A percentile compares a stretch with the other conserved stretches of the same genome.
Conservation (phyloP, 2,888 invertebrate genomes). For the Cancer borealis region DNA sequence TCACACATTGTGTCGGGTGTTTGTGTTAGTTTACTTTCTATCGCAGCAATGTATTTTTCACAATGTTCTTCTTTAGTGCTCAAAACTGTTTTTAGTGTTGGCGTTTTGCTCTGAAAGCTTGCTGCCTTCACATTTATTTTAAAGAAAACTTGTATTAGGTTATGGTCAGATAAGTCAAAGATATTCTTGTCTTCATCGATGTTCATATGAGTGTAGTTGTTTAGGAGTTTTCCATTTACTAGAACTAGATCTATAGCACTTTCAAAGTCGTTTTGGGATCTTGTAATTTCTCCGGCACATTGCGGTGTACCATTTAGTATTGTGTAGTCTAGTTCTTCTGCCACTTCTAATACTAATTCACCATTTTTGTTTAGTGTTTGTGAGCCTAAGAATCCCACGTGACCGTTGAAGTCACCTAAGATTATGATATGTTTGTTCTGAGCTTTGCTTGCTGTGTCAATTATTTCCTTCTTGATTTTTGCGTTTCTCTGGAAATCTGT, state of each 20-base stretch:
- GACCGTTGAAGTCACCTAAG: neutral
- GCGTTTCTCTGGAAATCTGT: neutral
- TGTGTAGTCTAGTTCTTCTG: neutral
- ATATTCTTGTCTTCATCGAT: neutral
- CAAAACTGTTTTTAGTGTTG: neutral
- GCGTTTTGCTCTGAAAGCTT: neutral
- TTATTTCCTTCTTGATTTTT: neutral
- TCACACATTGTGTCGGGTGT: neutral
- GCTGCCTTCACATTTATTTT: neutral
- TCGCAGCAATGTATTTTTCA: neutral
- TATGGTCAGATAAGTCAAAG: neutral
- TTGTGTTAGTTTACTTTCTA: neutral
- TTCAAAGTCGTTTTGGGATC: neutral
- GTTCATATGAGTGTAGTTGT: neutral
- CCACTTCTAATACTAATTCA: neutral
- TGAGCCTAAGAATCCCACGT: neutral
- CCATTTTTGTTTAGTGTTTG: neutral
- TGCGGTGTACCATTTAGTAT: neutral
- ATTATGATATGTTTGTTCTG: neutral
- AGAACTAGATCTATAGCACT: neutral
- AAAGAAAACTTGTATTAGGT: neutral
- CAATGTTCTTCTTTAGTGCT: neutral
- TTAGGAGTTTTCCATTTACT: neutral
- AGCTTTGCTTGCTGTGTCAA: neutral
- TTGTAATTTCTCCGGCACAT: neutral